Conservation (phyloP, 2,888 invertebrate species). For the Chalcis sispes region DNA sequence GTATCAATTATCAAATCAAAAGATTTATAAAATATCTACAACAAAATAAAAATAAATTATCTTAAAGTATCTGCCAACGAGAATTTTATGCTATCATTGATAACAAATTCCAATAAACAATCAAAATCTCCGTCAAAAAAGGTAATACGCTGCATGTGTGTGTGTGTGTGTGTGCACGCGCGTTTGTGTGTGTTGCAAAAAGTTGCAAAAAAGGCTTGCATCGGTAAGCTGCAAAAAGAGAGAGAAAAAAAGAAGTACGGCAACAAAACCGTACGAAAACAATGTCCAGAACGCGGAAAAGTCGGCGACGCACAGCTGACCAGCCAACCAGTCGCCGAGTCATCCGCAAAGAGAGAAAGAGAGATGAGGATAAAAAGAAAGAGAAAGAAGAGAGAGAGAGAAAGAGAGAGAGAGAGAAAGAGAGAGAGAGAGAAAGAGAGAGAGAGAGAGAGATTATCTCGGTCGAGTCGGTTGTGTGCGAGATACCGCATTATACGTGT, state of each 20-base stretch:
- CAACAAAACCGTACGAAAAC: slow-evolving; percentile 49
- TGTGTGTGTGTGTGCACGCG: too few species aligned
- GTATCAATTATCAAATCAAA: too few species aligned
- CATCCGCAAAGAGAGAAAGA: neutral
- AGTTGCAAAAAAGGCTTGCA: neutral
- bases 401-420: slow-evolving; percentile 30
- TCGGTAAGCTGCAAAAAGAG: slow-evolving; percentile 1
- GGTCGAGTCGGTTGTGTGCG: neutral
- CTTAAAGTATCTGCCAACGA: too few species aligned
- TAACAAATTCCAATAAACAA: too few species aligned
- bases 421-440: slow-evolving; percentile 21
- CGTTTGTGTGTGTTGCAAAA: too few species aligned
- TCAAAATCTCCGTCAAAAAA: too few species aligned
- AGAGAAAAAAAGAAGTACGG: neutral
- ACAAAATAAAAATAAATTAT: too few species aligned
- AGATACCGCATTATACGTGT: too few species aligned
- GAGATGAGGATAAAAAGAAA: neutral
- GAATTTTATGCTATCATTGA: too few species aligned
- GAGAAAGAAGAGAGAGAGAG: slow-evolving; percentile 16
- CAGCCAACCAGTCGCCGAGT: slow-evolving; percentile 13
- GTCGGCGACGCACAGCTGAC: slow-evolving; percentile 49
- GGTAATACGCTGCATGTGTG: too few species aligned
- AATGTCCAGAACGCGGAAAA: slow-evolving; percentile 55
- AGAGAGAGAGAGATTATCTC: slow-evolving; percentile 41
- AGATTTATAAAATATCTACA: too few species aligned